Base-by-base conservation (phyloP, 2,113 vertebrate species). In the Megaceryle maxima region DNA sequence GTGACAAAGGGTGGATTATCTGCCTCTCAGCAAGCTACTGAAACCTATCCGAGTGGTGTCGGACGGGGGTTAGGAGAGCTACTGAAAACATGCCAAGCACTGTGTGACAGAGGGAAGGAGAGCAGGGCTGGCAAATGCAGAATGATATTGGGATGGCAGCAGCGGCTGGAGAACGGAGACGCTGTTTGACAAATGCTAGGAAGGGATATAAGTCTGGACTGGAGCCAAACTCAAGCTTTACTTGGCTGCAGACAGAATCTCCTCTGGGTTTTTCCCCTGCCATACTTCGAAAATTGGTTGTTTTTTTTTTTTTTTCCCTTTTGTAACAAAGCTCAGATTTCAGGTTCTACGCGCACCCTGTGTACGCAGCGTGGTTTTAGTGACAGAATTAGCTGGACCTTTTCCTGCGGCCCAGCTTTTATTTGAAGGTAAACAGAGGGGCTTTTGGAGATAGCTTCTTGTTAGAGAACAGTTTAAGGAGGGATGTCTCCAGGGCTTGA, bases 1-100 rank as follows among this genome's bases (percentile, higher is more conserved):
- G 53, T 57, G 95, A 96, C 96, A 95, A 95, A 94, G 92, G 73
- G 66, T 64, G 88, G 88, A 96, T 94, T 93, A 95, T 93, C 88
- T 69, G 64, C 76, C 83, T 93, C 92, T 67, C 92, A 64, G 62
- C 69, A n/a, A 87, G 92, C 75, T 8, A 62, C 2, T 6, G 66
- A 91, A 94, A 94, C 29, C 73, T 17, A 75, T n/a, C 85, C 48
- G 41, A 44, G 90, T 60, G 83, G 83, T 79, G 70, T 86, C 0
- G 8, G 90, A 75, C 84, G 86, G 57, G 83, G 64, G 43, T 64
- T 57, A 74, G 92, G 83, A 60, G 64, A 95, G 39, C 90, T 72
- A 19, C 6, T 85, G 76, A 92, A 90, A 94, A 84, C 53, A 28
- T 10, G 80, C 96, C 95, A 90, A 84, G 73, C 60, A 44, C 66